These are phyloP conservation scores for Tenthredo scrophulariae DNA, from an alignment of 2,888 invertebrate genomes.

Conservation along the genomic window DNA sequence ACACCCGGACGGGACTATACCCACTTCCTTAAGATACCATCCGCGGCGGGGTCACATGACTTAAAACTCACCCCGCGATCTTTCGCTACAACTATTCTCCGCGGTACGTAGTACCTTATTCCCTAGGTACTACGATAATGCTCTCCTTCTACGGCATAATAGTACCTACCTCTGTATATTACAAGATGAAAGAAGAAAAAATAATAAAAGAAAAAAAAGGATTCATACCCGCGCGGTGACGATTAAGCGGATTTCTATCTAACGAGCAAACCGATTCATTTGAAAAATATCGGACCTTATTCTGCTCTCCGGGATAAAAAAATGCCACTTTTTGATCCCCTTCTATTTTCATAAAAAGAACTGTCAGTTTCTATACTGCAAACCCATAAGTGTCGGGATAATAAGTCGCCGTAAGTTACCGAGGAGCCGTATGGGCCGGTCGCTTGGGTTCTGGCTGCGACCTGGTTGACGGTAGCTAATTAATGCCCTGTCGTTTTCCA, in stretches of 20 bases:
- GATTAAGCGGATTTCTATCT: conserved; percentile 25
- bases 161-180: neutral
- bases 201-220: too few relatives aligned
- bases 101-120: neutral
- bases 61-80: conserved; percentile 18
- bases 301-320: neutral
- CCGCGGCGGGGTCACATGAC: conserved; percentile 44
- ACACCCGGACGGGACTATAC: neutral
- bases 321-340: neutral
- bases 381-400: neutral
- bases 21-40: conserved; percentile 47
- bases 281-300: neutral
- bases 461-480: conserved; percentile 61
- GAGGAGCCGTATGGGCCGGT: conserved; percentile 40
- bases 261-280: conserved; percentile 1
- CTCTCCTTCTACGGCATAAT: conserved; percentile 46
- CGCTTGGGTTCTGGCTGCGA: conserved; percentile 11
- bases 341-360: neutral
- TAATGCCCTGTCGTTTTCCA: conserved; percentile 64
- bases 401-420: neutral
- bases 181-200: neutral
- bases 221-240: neutral
- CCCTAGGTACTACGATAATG: conserved; percentile 22
- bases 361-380: neutral
- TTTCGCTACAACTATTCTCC: neutral